Evolutionary conservation across 2,888 invertebrate species (phyloP), one percentile per base, ranked within the genome.

Genomic region (Physocephala rufipes): DNA sequence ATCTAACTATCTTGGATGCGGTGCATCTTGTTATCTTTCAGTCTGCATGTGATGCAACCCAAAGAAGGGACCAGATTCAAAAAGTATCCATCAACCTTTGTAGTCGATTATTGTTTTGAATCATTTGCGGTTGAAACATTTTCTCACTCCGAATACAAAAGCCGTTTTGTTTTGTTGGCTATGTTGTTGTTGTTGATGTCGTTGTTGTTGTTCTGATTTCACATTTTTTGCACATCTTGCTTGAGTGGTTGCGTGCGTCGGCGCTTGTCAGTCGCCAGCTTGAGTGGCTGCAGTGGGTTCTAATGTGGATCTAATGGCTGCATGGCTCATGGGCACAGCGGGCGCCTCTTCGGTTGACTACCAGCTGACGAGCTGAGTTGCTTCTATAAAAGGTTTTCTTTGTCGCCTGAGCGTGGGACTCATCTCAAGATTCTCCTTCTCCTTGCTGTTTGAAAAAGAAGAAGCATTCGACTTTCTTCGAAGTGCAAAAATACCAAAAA

Each of bases 291-390:
- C 76, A 79, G 79, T 81, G 80, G 82, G 79, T 76, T 78, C 83
- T 84, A 83, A 83, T 83, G 80, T 77, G 77, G 76, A 80, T 84
- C 83, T 83, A 83, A 83, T 84, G 79, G 74, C 74, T 74, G 36
- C 36, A 36, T 9, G 36, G 36, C 36, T 36, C 9, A 36, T 36
- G 62, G 58, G 62, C 75, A 72, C 71, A 73, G 59, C 74, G 74
- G 73, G 75, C 66, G 67, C 47, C 59, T 59, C n/a, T 7, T 28
- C 49, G 45, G 16, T 55, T 55, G 24, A 55, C 67, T 67, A 58
- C 58, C 67, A n/a, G 49, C 47, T 26, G n/a, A n/a, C n/a, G n/a
- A n/a, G n/a, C n/a, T n/a, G n/a, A 30, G 67, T 61, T 59, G 67
- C 30, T 47, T 59, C 58, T 36, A 59, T 28, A 61, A 67, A 67